Percentiles rank a stretch among this genome's conserved stretches.
Conservation (phyloP, 2,888 invertebrate species). For the Uloborus plumipes region DNA sequence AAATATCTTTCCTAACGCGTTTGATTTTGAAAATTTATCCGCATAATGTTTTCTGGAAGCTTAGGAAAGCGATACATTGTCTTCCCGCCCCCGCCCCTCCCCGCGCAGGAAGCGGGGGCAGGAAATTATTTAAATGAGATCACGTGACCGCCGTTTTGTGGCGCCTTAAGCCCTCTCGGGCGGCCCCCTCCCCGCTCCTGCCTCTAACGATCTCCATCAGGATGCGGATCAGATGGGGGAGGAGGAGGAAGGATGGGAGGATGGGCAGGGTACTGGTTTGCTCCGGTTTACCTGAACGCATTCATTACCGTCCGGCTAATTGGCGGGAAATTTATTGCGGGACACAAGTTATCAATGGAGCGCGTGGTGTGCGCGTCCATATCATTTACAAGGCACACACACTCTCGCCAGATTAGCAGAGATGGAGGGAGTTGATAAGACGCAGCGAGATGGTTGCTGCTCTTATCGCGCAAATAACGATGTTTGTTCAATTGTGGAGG, state of each 20-base stretch:
- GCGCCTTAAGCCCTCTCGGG: conserved; percentile 53
- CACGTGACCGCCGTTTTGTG: conserved; percentile 62
- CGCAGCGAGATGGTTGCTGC: too few species aligned
- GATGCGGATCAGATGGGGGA: conserved; percentile 28
- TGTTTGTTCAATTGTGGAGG: too few species aligned
- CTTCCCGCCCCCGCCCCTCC: conserved; percentile 28
- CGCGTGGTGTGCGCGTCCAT: too few species aligned
- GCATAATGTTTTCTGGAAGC: conserved; percentile 61
- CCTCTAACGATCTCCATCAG: conserved; percentile 43
- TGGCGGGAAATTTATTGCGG: conserved; percentile 33
- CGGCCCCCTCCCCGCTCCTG: conserved; percentile 5
- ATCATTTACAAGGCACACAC: too few species aligned
- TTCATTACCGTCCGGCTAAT: conserved; percentile 55
- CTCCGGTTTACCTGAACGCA: conserved; percentile 39
- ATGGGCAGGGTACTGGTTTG: neutral
- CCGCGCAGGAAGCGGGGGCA: conserved; percentile 3
- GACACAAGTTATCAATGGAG: neutral
- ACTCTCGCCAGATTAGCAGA: too few species aligned
- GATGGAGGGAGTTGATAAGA: too few species aligned
- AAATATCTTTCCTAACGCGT: conserved; percentile 46
- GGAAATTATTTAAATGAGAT: conserved; percentile 65
- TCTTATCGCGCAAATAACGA: too few species aligned
- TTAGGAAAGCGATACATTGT: conserved; percentile 61
- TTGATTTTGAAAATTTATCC: conserved; percentile 64
- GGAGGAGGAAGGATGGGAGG: neutral